Percentiles rank a stretch among this genome's conserved stretches.
These are phyloP conservation scores for Callosobruchus maculatus DNA, from an alignment of 2,888 invertebrate genomes.

Conservation along the genomic window DNA sequence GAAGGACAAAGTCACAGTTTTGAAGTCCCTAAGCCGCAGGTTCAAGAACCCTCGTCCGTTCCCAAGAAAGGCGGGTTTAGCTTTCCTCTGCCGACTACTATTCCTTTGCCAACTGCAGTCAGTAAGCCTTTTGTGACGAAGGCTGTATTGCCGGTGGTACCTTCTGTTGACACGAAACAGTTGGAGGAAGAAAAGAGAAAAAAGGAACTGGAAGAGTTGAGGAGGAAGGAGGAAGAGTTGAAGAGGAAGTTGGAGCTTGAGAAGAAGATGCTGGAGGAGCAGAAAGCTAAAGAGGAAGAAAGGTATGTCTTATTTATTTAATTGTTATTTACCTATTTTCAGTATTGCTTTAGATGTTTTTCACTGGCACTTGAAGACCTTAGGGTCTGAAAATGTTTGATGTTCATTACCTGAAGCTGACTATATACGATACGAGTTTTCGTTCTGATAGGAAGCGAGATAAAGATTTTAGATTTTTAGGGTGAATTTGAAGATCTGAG, in stretches of 20 bases:
- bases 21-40: neutral
- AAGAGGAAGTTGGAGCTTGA: constrained; percentile 18
- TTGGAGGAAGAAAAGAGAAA: constrained; percentile 21
- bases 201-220: constrained; percentile 17
- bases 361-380: no score
- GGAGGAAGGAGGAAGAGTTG: constrained; percentile 21
- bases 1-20: neutral
- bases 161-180: neutral
- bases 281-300: constrained; percentile 12
- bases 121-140: neutral
- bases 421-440: no score
- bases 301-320: neutral
- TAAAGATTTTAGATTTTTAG: no score
- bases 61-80: neutral
- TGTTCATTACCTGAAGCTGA: no score
- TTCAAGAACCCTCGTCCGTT: neutral
- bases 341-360: no score
- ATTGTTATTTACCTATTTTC: no score
- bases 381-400: no score
- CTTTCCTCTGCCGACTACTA: neutral
- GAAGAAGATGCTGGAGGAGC: constrained; percentile 10
- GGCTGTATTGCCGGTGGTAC: neutral
- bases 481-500: no score
- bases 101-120: neutral
- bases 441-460: no score